Evolutionary conservation across 2,888 invertebrate genomes (phyloP), one percentile per base, ranked within the genome.

Genomic region (Callinectes sapidus): DNA sequence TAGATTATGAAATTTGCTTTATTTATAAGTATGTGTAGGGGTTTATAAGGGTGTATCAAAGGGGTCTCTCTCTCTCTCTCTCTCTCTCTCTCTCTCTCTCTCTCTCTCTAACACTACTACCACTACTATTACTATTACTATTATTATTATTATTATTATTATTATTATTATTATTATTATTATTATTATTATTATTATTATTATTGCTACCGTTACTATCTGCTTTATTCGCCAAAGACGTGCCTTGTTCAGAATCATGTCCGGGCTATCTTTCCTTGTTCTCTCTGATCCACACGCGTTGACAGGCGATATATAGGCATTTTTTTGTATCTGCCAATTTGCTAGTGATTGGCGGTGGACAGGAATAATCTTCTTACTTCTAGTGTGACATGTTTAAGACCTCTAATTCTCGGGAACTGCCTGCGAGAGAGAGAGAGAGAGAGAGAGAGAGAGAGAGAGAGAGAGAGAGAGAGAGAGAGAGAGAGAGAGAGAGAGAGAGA

Each of bases 261-360:
- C 5, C 81, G 81, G 81, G 14, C 81, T 32, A 81, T 81, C 35
- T 35, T n/a, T 35, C 35, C 81, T 16, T 16, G 16, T 16, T 14
- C 81, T 35, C 81, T 13, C 81, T 81, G 81, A 81, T 81, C 81
- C 35, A 16, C 81, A 35, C 18, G 81, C 18, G 81, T 35, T 81
- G 81, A 81, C 81, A 81, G 81, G 81, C 35, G 18, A 81, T 32
- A 32, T 81, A 81, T 81, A 81, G 14, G 28, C 5, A 10, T 2
- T 81, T 35, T 81, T 81, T 32, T 81, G 81, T 81, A n/a, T 81
- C 81, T 81, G 81, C 81, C 81, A 81, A 81, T 81, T 81, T 81
- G 81, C 81, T 81, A 6, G 81, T 81, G 35, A 81, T 32, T 81
- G 81, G 81, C 32, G 81, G 35, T 35, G 35, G 13, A 16, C 13